phyloP scores from a whole-genome alignment of 1,140 invertebrate species.

The Epicauta chinensis region DNA sequence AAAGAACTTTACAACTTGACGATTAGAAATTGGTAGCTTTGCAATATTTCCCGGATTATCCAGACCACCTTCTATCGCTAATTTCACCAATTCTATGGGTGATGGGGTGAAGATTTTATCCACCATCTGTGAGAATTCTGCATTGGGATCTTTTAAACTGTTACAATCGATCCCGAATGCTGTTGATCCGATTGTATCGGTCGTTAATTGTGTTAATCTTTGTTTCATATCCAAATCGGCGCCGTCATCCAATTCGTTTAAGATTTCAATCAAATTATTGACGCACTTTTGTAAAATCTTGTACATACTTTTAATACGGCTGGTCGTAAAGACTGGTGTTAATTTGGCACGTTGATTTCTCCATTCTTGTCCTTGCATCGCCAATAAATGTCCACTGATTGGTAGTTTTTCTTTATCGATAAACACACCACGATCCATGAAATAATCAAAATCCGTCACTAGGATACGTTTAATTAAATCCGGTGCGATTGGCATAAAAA shows the following conservation, averaged over 20 bases:
- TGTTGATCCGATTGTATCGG: not conserved
- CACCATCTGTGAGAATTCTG: too few species aligned
- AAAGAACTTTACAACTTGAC: conserved; percentile 48
- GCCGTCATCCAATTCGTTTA: not conserved
- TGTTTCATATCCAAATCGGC: conserved; percentile 10
- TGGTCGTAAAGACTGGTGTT: conserved; percentile 46
- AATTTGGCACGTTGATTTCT: conserved; percentile 43
- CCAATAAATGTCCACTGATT: conserved; percentile 45
- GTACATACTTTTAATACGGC: conserved; percentile 46
- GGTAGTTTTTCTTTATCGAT: conserved; percentile 43
- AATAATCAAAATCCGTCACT: conserved; percentile 46
- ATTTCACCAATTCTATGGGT: conserved; percentile 5
- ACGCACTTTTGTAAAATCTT: conserved; percentile 14
- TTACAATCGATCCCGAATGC: conserved; percentile 5
- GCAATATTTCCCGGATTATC: not conserved
- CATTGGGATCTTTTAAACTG: conserved; percentile 18
- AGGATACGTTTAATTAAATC: conserved; percentile 46
- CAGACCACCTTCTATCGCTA: too few species aligned
- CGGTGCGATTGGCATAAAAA: conserved; percentile 41
- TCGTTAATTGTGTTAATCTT: not conserved
- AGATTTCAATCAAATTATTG: conserved; percentile 1
- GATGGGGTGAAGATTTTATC: too few species aligned
- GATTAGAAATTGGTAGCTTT: conserved; percentile 30
- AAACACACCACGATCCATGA: conserved; percentile 43
- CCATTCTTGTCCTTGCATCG: conserved; percentile 43